Evolutionary conservation across 1,140 invertebrate genomes (phyloP).

Genomic region (Caenorhabditis latens): DNA sequence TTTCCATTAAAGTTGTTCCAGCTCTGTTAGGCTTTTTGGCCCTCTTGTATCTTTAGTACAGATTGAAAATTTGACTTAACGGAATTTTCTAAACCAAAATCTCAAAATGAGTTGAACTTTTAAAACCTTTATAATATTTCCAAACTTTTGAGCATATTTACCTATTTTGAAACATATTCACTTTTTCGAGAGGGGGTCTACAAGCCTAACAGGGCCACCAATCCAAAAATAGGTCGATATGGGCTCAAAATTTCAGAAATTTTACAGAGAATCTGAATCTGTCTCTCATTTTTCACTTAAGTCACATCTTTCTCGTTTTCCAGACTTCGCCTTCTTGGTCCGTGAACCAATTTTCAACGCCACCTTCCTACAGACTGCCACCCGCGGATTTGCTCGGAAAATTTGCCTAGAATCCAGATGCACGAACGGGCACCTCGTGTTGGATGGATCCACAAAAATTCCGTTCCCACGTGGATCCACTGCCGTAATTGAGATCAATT

Average conservation of each 20-base stretch:
- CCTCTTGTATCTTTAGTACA: too few relatives aligned
- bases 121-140: background rate
- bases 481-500: conserved; percentile 86
- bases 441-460: conserved; percentile 95
- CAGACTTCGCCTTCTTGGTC: conserved; percentile 88
- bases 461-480: conserved; percentile 93
- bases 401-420: conserved; percentile 89
- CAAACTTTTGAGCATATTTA: background rate
- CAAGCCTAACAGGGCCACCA: background rate
- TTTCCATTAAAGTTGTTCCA: background rate
- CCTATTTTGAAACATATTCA: too few relatives aligned
- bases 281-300: background rate
- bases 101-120: background rate
- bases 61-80: too few relatives aligned
- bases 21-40: too few relatives aligned
- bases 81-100: too few relatives aligned
- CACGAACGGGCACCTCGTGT: conserved; percentile 91
- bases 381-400: conserved; percentile 79
- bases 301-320: conserved; percentile 58
- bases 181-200: too few relatives aligned
- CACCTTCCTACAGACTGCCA: conserved; percentile 76
- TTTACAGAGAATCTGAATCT: too few relatives aligned
- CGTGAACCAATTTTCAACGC: conserved; percentile 86
- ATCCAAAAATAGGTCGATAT: background rate
- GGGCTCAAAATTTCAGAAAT: background rate